Evolutionary conservation across 2,888 invertebrate genomes (phyloP).

Genomic region (Hoplodrina ambigua): DNA sequence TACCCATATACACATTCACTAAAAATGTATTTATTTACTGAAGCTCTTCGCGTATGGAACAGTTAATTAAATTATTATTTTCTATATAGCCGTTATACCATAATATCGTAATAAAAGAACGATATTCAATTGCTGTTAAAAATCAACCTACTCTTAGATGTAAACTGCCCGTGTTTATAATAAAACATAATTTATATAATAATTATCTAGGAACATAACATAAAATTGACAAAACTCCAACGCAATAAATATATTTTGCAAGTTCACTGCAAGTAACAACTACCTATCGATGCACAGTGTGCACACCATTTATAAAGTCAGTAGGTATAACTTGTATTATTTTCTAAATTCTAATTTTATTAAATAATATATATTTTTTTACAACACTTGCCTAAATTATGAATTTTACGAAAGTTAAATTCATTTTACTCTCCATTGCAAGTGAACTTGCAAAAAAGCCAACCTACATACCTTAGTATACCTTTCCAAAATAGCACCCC

Average conservation of each 20-base stretch:
- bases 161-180: slow-evolving; percentile 50
- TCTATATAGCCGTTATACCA: slow-evolving; percentile 2
- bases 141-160: slow-evolving; percentile 24
- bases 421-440: slow-evolving; percentile 61
- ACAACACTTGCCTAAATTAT: slow-evolving; percentile 31
- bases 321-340: slow-evolving; percentile 6
- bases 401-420: slow-evolving; percentile 25
- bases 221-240: slow-evolving; percentile 85
- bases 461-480: slow-evolving; percentile 80
- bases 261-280: slow-evolving; percentile 62
- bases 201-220: slow-evolving; percentile 82
- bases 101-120: slow-evolving; percentile 8
- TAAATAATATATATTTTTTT: slow-evolving; percentile 29
- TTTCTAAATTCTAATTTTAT: slow-evolving; percentile 20
- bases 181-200: slow-evolving; percentile 61
- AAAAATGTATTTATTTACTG: slow-evolving; percentile 30
- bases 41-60: slow-evolving; percentile 32
- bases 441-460: slow-evolving; percentile 74
- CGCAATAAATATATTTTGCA: slow-evolving; percentile 74
- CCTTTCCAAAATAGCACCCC: slow-evolving; percentile 88
- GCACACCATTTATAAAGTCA: slow-evolving; percentile 15
- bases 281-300: slow-evolving; percentile 10
- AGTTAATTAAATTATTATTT: slow-evolving; percentile 8
- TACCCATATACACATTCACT: slow-evolving; percentile 9
- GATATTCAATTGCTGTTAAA: slow-evolving; percentile 23